Conservation (phyloP, 2,888 invertebrate genomes). For the Melieria omissa region DNA sequence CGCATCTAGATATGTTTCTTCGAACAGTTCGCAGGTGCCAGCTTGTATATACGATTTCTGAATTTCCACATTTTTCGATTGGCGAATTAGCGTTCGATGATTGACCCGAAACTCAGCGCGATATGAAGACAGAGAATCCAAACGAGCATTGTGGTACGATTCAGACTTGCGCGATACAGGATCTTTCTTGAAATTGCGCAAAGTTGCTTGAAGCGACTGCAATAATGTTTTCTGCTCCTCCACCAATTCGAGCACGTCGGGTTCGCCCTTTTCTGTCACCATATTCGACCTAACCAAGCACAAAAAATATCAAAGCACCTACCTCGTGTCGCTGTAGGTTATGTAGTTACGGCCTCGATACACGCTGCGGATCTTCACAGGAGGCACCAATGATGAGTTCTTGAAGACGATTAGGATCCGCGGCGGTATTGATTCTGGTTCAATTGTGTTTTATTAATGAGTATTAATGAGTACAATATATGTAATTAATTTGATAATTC, state of each 20-base stretch:
- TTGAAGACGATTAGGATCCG: no score
- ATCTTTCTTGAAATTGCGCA: slow-evolving; percentile 12
- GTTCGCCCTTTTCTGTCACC: no score
- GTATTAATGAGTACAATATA: no score
- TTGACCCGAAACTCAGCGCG: slow-evolving; percentile 4
- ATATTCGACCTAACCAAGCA: background rate
- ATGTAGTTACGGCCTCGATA: background rate
- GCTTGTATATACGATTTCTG: background rate
- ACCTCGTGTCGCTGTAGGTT: slow-evolving; percentile 8
- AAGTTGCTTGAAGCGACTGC: background rate
- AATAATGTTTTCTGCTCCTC: background rate
- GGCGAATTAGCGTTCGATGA: background rate
- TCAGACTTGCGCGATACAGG: slow-evolving; percentile 6
- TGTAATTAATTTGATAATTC: no score
- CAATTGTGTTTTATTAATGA: no score
- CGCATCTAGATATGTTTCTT: slow-evolving; percentile 15
- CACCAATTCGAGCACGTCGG: background rate
- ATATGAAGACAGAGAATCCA: background rate
- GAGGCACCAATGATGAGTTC: slow-evolving; percentile 4
- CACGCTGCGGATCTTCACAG: background rate
- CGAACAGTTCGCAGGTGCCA: slow-evolving; percentile 4
- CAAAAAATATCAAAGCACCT: background rate
- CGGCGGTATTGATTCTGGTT: no score
- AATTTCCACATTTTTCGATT: background rate
- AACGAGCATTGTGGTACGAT: slow-evolving; percentile 2